Evolutionary conservation across 2,113 vertebrate species (phyloP).

Genomic region (Melanostigma gelatinosum): DNA sequence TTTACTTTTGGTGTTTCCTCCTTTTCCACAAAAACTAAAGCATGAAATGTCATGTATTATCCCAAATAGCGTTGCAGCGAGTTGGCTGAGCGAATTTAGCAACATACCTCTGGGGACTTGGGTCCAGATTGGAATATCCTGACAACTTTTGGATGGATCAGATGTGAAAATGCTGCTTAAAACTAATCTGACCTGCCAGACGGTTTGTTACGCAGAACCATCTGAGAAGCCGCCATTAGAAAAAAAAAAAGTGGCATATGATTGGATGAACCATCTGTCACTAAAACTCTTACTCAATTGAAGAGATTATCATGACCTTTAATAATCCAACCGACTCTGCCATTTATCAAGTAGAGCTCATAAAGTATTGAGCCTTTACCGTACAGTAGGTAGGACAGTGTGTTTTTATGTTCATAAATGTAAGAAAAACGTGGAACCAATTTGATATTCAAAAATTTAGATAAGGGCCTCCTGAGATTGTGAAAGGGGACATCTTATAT

Average conservation of each 20-base stretch:
- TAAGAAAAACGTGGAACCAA: background rate
- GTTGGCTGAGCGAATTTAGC: background rate
- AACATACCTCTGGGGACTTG: no score
- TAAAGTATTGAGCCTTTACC: background rate
- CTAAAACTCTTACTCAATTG: background rate
- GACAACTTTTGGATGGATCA: no score
- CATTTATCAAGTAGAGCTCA: slow-evolving; percentile 8
- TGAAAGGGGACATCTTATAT: background rate
- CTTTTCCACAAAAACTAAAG: background rate
- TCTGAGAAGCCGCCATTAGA: no score
- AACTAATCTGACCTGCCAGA: no score
- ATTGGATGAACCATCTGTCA: no score
- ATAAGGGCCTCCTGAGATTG: background rate
- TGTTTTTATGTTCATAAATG: background rate
- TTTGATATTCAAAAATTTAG: background rate
- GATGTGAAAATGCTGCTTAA: background rate
- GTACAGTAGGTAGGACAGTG: background rate
- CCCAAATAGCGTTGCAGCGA: background rate
- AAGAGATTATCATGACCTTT: slow-evolving; percentile 15
- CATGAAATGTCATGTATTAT: background rate
- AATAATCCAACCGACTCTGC: background rate
- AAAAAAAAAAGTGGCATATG: no score
- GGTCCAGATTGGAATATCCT: no score
- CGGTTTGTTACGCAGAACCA: no score
- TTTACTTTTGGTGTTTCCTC: background rate